Evolutionary conservation across 2,797 vertebrate species (phyloP), one percentile per base, ranked within the genome.

Genomic region (Galagoides demidoff): DNA sequence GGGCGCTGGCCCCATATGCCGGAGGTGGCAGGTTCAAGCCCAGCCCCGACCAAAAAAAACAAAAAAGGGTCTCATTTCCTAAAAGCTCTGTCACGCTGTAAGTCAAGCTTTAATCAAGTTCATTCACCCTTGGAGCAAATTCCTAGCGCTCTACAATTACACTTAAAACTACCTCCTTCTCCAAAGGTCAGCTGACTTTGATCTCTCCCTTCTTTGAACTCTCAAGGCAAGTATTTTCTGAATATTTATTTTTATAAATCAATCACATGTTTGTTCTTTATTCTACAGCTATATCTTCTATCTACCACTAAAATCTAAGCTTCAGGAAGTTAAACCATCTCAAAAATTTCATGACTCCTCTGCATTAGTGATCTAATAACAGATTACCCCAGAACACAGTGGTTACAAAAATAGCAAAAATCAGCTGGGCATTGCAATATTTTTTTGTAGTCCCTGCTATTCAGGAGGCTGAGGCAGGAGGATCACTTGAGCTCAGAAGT

Each of bases 41-140:
- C 39, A 43, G 39, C 39, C 39, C 39, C 5, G 7, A 43, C 39
- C 39, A 43, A 43, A 43, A 39, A 43, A 43, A 43, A 43, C 39
- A 43, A 9, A 7, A 37, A 43, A 27, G 16, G 29, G 27, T 6
- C 45, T 49, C 22, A 14, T 16, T 37, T 66, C 9, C 61, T 10
- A 11, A 43, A 13, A 37, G 25, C 37, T 14, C 19, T 0, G 4
- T 8, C 19, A 10, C 0, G 0, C 31, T 1, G 2, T 12, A 6
- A 31, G 0, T 22, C 22, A 70, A 4, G 39, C 19, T 6, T 31
- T 14, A 6, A 22, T 25, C 2, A 1, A 17, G 22, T 4, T 22
- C 31, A 2, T 4, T 34, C 5, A 43, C 11, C 78, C 55, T 20
- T 3, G 11, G 31, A 19, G 49, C 0, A n/a, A 37, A 66, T 20